Base-by-base conservation (phyloP, 2,888 invertebrate genomes). In the Aphelenchoides bicaudatus region DNA sequence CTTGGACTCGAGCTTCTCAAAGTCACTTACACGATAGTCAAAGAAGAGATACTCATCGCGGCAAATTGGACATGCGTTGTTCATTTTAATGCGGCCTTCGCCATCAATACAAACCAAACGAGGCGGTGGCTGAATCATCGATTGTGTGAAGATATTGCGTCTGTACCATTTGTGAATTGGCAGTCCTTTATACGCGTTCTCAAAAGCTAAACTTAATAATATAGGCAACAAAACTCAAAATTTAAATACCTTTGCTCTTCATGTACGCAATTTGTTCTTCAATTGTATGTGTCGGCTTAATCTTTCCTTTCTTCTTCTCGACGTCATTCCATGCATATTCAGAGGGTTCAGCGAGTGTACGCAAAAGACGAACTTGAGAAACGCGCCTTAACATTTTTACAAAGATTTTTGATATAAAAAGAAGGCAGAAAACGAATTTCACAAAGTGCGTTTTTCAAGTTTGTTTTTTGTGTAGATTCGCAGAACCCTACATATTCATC, bases 31-130 rank as follows among this genome's bases (percentile, higher is more conserved):
- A 29, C 77, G 63, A 53, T 70, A 78, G 59, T 77, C 75, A 61
- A 77, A 77, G 62, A 73, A 77, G 23, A 77, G 58, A 60, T 77
- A 77, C 56, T 77, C 77, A 59, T 77, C 77, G 5, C 77, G 70
- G 34, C 72, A 76, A 6, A 75, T 66, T 2, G 77, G 77, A 58
- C 77, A 77, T 4, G 77, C 73, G 55, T 77, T 65, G 58, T 74
- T 75, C 53, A 70, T 56, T 52, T 75, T 75, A 66, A 75, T 75
- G 37, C 69, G 60, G 16, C 75, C 75, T 43, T 73, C 63, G 29
- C 70, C 70, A 56, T 74, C 74, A 39, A 77, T 74, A 56, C 77
- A 77, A 58, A 74, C 73, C 28, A 77, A 64, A 19, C 77, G 62
- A 3, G 77, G 74, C 23, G 72, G 71, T 28, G 75, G 74, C 50